These are phyloP conservation scores for Physella acuta DNA, from an alignment of 1,140 invertebrate genomes.

Conservation along the genomic window DNA sequence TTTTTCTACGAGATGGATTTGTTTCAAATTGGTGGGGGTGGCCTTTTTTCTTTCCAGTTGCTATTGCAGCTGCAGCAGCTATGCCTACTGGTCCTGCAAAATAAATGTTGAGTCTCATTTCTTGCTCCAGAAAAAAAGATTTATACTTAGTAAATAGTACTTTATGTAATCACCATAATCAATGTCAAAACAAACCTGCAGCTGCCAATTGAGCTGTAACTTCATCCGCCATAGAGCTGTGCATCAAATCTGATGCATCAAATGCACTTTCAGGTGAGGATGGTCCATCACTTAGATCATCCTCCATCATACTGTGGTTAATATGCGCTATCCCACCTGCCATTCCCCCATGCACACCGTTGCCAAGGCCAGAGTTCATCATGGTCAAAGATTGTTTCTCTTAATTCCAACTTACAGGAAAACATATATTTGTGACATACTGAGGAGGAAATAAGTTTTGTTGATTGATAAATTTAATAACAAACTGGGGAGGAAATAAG, in stretches of 20 bases:
- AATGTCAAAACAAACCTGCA: slow-evolving; percentile 76
- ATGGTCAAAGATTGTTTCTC: neutral
- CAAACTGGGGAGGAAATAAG: too few species aligned
- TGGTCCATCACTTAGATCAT: slow-evolving; percentile 51
- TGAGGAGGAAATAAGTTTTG: too few species aligned
- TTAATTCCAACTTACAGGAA: neutral
- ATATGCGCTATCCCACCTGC: slow-evolving; percentile 28
- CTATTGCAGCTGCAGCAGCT: slow-evolving; percentile 93
- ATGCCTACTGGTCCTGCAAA: slow-evolving; percentile 87
- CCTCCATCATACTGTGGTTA: slow-evolving; percentile 47
- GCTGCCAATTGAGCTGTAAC: slow-evolving; percentile 93
- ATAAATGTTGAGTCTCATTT: neutral
- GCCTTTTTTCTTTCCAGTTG: slow-evolving; percentile 92
- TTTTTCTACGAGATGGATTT: slow-evolving; percentile 92
- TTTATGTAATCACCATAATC: too few species aligned
- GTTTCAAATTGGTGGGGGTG: slow-evolving; percentile 95
- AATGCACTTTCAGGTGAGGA: slow-evolving; percentile 61
- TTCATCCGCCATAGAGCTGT: slow-evolving; percentile 70
- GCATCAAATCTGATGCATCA: slow-evolving; percentile 60
- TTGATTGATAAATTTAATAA: too few species aligned
- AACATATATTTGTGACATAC: neutral
- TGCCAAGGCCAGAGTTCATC: slow-evolving; percentile 29
- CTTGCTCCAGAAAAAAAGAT: neutral
- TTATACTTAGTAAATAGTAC: too few species aligned
- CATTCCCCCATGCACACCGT: slow-evolving; percentile 25